Base-by-base conservation (phyloP, 2,113 vertebrate genomes). In the Verasper variegatus region DNA sequence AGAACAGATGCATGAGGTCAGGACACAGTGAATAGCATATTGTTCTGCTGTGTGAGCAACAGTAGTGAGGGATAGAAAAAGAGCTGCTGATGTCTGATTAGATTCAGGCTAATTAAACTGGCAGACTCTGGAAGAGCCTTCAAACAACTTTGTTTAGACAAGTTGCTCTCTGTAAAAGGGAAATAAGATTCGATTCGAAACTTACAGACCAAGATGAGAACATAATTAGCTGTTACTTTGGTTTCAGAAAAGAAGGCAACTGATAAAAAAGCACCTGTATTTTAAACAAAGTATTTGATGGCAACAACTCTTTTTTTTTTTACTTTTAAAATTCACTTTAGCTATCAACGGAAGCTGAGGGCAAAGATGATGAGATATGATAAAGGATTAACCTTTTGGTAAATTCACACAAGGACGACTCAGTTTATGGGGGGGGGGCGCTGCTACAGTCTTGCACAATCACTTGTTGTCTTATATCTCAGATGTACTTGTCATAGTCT, bases 11-110 rank as follows among this genome's bases (percentile, higher is more conserved):
- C 75, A 63, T n/a, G 66, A 84, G 80, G 90, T 88, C 88, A 86
- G 82, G 79, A 87, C 84, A 86, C 62, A 78, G 77, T 81, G 80
- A 88, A 76, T 27, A 73, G 85, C 80, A 84, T 74, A 84, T 89
- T 89, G 86, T 89, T 91, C 81, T 91, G 87, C 91, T 87, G 86
- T 37, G 85, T 91, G 86, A 81, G 86, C 87, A 82, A 79, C 68
- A 79, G 77, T n/a, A 79, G 45, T n/a, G 79, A 61, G 57, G 60
- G 82, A 82, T 76, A 20, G 51, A 74, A 74, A 66, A 63, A 78
- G 42, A 77, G 64, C 81, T 84, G 79, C 87, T 79, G 87, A 82
- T 89, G 81, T 84, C 84, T 72, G 88, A 91, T 92, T 88, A 88
- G 86, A 89, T 89, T 88, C 0, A 1, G 35, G 82, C 80, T 86